phyloP scores from a whole-genome alignment of 2,888 invertebrate species.

The Seira ritae region DNA sequence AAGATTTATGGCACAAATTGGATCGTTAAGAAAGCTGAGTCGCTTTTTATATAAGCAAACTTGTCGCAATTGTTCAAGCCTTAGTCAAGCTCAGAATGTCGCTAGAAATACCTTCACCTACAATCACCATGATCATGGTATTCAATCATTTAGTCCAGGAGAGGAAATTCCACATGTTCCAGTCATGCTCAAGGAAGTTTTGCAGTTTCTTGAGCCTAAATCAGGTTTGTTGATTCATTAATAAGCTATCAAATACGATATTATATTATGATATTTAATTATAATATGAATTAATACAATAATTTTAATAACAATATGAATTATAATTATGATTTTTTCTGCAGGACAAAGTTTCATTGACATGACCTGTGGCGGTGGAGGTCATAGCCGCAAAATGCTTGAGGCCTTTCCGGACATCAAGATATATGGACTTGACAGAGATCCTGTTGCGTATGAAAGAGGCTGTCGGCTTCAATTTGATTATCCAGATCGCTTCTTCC shows the following conservation, averaged over 20 bases:
- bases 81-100: too few species aligned
- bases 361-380: slow-evolving; percentile 98
- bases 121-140: too few species aligned
- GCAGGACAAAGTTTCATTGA: slow-evolving; percentile 84
- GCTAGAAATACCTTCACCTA: too few species aligned
- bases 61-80: too few species aligned
- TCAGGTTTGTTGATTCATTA: slow-evolving; percentile 70
- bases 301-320: not conserved
- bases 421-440: slow-evolving; percentile 91
- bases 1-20: too few species aligned
- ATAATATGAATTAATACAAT: too few species aligned
- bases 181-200: slow-evolving; percentile 85
- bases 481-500: slow-evolving; percentile 84
- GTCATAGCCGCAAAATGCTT: slow-evolving; percentile 87
- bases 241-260: too few species aligned
- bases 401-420: slow-evolving; percentile 81
- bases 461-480: slow-evolving; percentile 82
- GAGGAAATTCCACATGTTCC: slow-evolving; percentile 81
- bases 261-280: too few species aligned
- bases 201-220: slow-evolving; percentile 82
- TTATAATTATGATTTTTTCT: slow-evolving; percentile 1
- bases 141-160: not conserved
- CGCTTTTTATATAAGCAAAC: too few species aligned
- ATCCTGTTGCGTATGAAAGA: slow-evolving; percentile 85
- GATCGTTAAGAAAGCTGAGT: too few species aligned